Evolutionary conservation across 2,113 vertebrate species (phyloP).

Genomic region (Eolophus roseicapilla): DNA sequence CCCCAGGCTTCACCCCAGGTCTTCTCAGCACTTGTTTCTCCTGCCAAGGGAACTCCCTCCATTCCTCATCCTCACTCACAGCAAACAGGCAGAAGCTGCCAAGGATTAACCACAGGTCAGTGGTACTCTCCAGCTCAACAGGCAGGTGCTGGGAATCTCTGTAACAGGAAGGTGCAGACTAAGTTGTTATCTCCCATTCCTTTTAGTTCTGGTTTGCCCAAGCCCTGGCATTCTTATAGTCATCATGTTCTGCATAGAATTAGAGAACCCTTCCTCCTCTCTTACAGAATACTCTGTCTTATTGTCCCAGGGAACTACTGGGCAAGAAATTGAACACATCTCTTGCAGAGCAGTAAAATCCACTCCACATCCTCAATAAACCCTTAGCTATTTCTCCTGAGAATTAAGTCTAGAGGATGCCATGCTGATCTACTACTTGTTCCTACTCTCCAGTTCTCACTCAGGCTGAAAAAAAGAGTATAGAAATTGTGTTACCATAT

Average conservation of each 20-base stretch:
- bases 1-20: neutral
- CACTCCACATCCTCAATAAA: neutral
- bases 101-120: neutral
- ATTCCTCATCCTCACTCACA: neutral
- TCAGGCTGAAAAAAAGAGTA: neutral
- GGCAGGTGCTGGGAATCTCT: neutral
- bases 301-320: neutral
- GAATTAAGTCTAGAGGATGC: neutral
- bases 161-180: neutral
- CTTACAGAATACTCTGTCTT: neutral
- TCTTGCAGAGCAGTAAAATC: neutral
- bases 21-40: neutral
- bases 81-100: neutral
- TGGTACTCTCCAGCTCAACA: neutral
- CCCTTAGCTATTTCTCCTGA: neutral
- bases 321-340: neutral
- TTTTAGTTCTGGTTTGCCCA: neutral
- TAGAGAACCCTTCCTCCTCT: neutral
- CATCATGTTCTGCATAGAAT: neutral
- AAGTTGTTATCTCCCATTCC: neutral
- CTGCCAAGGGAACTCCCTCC: neutral
- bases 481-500: neutral
- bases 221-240: neutral
- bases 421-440: neutral
- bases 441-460: neutral